These are phyloP conservation scores for Oscheius sp. DNA, from an alignment of 2,888 invertebrate species.

Conservation along the genomic window DNA sequence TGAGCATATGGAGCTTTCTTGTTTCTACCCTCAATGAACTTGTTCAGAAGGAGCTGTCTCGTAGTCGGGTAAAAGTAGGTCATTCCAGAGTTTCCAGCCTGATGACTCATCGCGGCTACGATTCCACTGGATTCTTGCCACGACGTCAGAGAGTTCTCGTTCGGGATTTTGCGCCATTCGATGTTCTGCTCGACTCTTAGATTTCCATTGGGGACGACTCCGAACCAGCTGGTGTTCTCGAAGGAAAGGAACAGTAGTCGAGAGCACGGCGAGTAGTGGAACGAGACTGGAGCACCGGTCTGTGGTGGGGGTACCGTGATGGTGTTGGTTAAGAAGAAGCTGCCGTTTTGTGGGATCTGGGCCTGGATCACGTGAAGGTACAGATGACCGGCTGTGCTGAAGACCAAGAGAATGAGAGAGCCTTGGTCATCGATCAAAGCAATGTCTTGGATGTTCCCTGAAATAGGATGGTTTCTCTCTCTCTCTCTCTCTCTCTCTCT, in stretches of 20 bases:
- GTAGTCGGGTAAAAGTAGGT: slow-evolving; percentile 33
- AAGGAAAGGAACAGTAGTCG: slow-evolving; percentile 46
- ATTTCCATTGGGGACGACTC: slow-evolving; percentile 30
- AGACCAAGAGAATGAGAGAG: slow-evolving; percentile 38
- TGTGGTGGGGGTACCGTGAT: slow-evolving; percentile 29
- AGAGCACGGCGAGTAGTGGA: slow-evolving; percentile 47
- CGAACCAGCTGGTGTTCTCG: slow-evolving; percentile 38
- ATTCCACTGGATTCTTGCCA: slow-evolving; percentile 36
- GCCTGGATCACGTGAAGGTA: slow-evolving; percentile 44
- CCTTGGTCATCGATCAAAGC: slow-evolving; percentile 38
- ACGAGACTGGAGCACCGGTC: slow-evolving; percentile 23
- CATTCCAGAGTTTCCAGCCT: slow-evolving; percentile 8
- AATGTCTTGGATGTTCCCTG: slow-evolving; percentile 48
- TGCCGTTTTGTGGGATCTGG: slow-evolving; percentile 39
- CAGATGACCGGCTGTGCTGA: slow-evolving; percentile 43
- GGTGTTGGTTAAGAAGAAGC: slow-evolving; percentile 51
- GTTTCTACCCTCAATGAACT: slow-evolving; percentile 2
- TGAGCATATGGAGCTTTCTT: slow-evolving; percentile 20
- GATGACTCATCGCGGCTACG: slow-evolving; percentile 27
- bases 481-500: not conserved
- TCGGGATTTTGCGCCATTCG: slow-evolving; percentile 23
- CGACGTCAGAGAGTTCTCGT: slow-evolving; percentile 14
- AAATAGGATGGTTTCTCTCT: not conserved
- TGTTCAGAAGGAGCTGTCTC: slow-evolving; percentile 14
- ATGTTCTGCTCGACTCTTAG: slow-evolving; percentile 1